These are phyloP conservation scores for Clinocottus analis DNA, from an alignment of 2,113 vertebrate species.

Conservation along the genomic window DNA sequence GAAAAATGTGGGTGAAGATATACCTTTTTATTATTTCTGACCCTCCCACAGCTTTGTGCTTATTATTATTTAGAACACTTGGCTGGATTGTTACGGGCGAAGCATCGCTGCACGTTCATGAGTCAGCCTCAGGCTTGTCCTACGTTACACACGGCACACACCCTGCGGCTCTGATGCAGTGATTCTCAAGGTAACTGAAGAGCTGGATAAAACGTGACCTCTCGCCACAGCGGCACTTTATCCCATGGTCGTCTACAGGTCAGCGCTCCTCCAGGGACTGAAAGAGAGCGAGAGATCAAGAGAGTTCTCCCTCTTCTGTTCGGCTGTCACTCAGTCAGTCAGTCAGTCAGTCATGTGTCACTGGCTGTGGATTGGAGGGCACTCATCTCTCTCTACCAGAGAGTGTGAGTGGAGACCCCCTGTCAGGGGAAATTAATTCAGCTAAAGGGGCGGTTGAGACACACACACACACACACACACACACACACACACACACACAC, in stretches of 20 bases:
- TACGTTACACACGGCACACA: background rate
- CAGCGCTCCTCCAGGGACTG: conserved; percentile 1
- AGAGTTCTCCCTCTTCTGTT: conserved; percentile 31
- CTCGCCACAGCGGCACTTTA: background rate
- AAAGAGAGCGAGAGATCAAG: conserved; percentile 6
- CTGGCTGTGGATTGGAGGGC: conserved; percentile 35
- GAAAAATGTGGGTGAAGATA: no score
- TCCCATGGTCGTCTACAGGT: background rate
- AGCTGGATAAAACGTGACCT: background rate
- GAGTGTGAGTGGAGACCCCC: conserved; percentile 19
- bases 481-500: background rate
- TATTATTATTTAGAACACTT: conserved; percentile 6
- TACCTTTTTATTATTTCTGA: no score
- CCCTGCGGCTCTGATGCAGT: background rate
- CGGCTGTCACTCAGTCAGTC: conserved; percentile 26
- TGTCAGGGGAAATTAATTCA: conserved; percentile 62
- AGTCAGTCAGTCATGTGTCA: conserved; percentile 55
- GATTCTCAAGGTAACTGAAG: background rate
- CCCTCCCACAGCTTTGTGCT: conserved; percentile 4
- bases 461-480: background rate
- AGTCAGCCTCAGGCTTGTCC: background rate
- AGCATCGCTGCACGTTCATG: background rate
- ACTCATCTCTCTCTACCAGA: conserved; percentile 36
- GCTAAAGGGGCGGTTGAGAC: conserved; percentile 6
- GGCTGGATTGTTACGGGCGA: background rate